phyloP scores from a whole-genome alignment of 2,113 vertebrate species.

The Pseudorhombus dupliciocellatus region DNA sequence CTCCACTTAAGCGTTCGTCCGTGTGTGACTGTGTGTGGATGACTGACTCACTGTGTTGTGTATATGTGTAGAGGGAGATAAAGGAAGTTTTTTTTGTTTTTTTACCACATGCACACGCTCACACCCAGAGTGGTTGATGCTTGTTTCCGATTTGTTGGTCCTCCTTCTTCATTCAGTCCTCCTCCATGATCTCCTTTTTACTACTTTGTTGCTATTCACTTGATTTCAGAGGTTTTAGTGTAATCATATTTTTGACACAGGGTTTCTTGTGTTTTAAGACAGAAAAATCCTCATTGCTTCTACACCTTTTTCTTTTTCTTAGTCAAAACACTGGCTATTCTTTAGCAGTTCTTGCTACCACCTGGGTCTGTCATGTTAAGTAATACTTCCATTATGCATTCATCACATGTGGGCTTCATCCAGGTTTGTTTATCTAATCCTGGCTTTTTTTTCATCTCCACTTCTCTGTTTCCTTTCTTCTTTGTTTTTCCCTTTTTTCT shows the following conservation, averaged over 20 bases:
- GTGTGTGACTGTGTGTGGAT: conserved; percentile 38
- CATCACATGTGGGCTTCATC: conserved; percentile 7
- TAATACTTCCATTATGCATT: background rate
- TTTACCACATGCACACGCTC: background rate
- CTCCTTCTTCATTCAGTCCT: conserved; percentile 6
- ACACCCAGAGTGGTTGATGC: background rate
- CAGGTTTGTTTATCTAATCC: conserved; percentile 55
- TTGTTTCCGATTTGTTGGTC: background rate
- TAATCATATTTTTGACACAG: background rate
- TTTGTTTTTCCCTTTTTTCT: conserved; percentile 50
- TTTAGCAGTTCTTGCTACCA: conserved; percentile 4
- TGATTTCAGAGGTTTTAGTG: background rate
- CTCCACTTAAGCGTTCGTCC: conserved; percentile 23
- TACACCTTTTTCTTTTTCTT: background rate
- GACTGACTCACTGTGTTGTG: too few relatives aligned
- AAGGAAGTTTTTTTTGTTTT: background rate
- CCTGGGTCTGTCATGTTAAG: conserved; percentile 40
- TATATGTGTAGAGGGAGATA: conserved; percentile 12
- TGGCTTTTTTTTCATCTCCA: conserved; percentile 26
- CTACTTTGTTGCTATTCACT: background rate
- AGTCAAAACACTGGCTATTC: background rate
- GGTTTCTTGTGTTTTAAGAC: background rate
- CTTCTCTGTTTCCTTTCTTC: conserved; percentile 27
- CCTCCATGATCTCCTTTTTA: conserved; percentile 16
- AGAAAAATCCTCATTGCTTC: background rate